Conservation (phyloP, 2,888 invertebrate species). For the Parthenolecanium corni region DNA sequence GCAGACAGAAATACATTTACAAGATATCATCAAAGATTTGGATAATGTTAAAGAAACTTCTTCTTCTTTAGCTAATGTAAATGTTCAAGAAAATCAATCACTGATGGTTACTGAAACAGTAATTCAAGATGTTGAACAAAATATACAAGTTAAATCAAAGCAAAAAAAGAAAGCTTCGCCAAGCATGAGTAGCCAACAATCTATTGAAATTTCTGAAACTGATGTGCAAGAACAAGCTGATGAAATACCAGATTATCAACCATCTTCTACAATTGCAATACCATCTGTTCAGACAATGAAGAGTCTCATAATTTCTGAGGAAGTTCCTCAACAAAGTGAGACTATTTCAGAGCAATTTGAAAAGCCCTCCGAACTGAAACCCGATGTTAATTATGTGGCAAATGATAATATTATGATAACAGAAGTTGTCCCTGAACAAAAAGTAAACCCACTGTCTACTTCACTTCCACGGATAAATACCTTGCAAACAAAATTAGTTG, state of each 20-base stretch:
- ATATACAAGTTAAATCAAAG: neutral
- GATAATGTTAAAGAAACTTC: neutral
- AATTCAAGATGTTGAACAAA: conserved; percentile 25
- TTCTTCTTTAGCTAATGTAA: conserved; percentile 4
- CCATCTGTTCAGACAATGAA: conserved; percentile 32
- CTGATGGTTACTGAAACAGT: conserved; percentile 29
- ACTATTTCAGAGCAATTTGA: neutral
- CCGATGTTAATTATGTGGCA: conserved; percentile 35
- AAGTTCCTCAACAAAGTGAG: conserved; percentile 37
- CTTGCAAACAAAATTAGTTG: conserved; percentile 31
- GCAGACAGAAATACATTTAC: conserved; percentile 40
- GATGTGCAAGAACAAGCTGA: conserved; percentile 48
- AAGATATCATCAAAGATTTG: conserved; percentile 35
- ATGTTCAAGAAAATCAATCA: conserved; percentile 33
- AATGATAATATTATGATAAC: conserved; percentile 32
- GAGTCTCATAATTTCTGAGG: conserved; percentile 36
- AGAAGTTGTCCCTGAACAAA: conserved; percentile 12
- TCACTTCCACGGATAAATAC: neutral
- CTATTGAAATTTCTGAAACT: conserved; percentile 36
- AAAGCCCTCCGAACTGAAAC: conserved; percentile 30
- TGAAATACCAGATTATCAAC: conserved; percentile 36
- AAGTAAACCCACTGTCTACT: conserved; percentile 12
- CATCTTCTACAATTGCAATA: neutral
- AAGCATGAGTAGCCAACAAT: conserved; percentile 21
- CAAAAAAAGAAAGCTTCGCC: conserved; percentile 32